phyloP scores from a whole-genome alignment of 2,113 vertebrate genomes.

The Pungitius pungitius region DNA sequence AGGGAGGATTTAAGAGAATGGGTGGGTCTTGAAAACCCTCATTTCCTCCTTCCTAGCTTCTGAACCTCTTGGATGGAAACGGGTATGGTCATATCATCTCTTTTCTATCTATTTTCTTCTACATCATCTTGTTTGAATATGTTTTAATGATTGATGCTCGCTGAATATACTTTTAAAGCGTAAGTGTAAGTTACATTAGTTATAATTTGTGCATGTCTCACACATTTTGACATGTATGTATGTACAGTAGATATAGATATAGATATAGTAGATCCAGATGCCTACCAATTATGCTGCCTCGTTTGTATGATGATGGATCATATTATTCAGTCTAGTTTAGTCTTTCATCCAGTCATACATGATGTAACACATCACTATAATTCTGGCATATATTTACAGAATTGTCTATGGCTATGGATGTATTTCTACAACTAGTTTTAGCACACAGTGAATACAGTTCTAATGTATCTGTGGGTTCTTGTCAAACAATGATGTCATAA shows the following conservation, averaged over 20 bases:
- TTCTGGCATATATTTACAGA: neutral
- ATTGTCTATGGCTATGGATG: neutral
- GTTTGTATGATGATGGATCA: neutral
- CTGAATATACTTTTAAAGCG: neutral
- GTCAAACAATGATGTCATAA: neutral
- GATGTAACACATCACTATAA: neutral
- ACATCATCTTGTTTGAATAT: neutral
- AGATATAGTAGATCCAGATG: no score
- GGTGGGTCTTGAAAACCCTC: neutral
- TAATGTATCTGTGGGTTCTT: slow-evolving; percentile 1
- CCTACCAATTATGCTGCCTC: neutral
- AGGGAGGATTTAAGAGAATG: no score
- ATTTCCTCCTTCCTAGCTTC: neutral
- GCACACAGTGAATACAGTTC: neutral
- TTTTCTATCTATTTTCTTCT: neutral
- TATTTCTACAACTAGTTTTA: neutral
- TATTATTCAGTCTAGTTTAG: neutral
- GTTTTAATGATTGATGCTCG: no score
- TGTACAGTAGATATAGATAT: neutral
- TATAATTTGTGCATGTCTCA: neutral
- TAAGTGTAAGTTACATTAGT: neutral
- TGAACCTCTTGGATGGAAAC: neutral
- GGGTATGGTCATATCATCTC: neutral
- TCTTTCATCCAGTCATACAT: neutral
- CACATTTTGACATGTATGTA: neutral